These are phyloP conservation scores for Nettapus auritus DNA, from an alignment of 2,113 vertebrate species.

Conservation along the genomic window DNA sequence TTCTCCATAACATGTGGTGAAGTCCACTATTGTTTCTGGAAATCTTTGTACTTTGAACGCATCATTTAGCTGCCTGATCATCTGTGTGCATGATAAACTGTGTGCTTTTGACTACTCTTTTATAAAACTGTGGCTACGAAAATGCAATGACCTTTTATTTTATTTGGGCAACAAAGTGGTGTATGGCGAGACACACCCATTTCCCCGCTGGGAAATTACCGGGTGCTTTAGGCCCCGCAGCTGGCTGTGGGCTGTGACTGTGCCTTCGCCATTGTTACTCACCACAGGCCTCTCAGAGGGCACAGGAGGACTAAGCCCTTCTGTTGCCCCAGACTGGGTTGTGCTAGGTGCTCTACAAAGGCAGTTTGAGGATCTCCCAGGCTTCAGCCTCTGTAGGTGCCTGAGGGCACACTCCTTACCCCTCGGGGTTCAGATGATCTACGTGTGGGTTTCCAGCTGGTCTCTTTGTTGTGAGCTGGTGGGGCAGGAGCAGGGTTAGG, in stretches of 20 bases:
- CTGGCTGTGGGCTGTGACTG: not conserved
- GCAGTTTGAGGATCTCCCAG: not conserved
- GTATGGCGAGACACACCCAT: not conserved
- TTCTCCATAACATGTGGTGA: not conserved
- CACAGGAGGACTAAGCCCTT: not conserved
- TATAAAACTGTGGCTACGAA: not conserved
- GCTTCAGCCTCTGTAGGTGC: not conserved
- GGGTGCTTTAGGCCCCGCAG: not conserved
- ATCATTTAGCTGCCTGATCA: not conserved
- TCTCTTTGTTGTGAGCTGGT: not conserved
- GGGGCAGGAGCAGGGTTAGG: not conserved
- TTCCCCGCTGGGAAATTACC: not conserved
- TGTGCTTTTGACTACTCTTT: not conserved
- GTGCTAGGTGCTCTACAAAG: not conserved
- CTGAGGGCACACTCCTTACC: not conserved
- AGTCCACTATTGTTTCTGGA: slow-evolving; percentile 11
- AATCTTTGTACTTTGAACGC: not conserved
- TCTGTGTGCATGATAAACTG: not conserved
- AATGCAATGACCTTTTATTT: slow-evolving; percentile 23
- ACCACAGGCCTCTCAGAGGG: not conserved
- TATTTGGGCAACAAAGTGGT: not conserved
- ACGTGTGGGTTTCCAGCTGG: not conserved
- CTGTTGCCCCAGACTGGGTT: not conserved
- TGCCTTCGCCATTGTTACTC: not conserved
- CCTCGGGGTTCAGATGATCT: not conserved